Base-by-base conservation (phyloP, 2,113 vertebrate genomes). In the Lethenteron camtschaticum region DNA sequence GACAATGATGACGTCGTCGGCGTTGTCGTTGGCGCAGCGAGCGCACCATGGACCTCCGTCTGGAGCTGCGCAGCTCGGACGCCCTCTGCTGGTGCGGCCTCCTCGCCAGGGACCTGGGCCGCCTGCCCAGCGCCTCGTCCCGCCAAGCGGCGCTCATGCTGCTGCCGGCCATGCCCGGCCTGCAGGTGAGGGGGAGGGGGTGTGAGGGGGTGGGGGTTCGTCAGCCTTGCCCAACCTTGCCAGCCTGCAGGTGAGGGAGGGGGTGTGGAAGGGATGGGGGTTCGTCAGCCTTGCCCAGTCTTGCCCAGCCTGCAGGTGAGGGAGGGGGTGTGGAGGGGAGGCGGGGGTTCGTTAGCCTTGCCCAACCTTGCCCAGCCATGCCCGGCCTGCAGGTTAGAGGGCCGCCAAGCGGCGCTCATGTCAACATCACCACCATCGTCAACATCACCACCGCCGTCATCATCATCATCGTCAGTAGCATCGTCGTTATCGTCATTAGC, bases 71-170 rank as follows among this genome's bases (percentile, higher is more conserved):
- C 73, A 95, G 95, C 77, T 95, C 88, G 55, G 81, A 79, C 72
- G 85, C 88, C 12, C 84, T 96, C 76, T 90, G 96, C 78, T 99
- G 94, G 94, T 96, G 92, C 66, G 92, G 94, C 5, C 81, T 95
- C 69, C 96, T 92, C 2, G 94, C 90, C 75, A 81, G 89, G 73
- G 87, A 92, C 75, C 82, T 96, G 69, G 94, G 94, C 57, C 96
- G 96, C 71, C 80, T 99, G 5, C 83, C 84, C 57, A 90, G 91
- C 2, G 89, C 81, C 24, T 86, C 86, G 20, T 96, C 85, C 1
- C 85, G 96, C 70, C 84, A 83, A 58, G 85, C 96, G 71, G 86
- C 87, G 9, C 88, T 99, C 55, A 86, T 83, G 0, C 79, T 96
- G 10, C 74, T 99, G 70, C 88, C 87, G 9, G 96, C 90, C 1